Conservation (phyloP, 2,797 vertebrate species). For the Cryptoblepharus egeriae region DNA sequence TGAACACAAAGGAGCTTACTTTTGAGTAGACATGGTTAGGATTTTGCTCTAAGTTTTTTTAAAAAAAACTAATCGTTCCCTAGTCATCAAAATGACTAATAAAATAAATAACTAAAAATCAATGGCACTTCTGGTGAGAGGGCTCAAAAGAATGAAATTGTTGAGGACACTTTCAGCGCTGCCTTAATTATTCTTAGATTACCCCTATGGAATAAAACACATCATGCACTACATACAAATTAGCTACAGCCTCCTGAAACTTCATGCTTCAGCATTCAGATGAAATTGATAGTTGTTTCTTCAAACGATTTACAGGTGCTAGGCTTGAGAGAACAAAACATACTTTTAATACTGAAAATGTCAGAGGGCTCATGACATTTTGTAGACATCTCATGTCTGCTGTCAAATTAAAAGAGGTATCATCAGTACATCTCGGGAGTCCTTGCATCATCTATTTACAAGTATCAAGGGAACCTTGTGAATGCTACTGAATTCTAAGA, state of each 20-base stretch:
- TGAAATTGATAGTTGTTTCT: neutral
- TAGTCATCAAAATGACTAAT: neutral
- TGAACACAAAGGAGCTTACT: too few relatives aligned
- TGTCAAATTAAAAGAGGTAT: constrained; percentile 25
- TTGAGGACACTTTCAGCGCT: neutral
- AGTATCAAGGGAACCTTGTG: constrained; percentile 14
- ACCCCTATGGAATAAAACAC: neutral
- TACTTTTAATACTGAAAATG: constrained; percentile 7
- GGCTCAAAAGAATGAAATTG: constrained; percentile 9
- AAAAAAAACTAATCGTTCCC: neutral
- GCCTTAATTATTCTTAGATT: constrained; percentile 1
- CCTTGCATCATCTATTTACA: neutral
- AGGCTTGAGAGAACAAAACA: neutral
- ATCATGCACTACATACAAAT: neutral
- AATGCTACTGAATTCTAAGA: constrained; percentile 14
- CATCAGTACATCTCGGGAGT: constrained; percentile 15
- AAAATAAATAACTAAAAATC: neutral
- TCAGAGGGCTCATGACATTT: constrained; percentile 7
- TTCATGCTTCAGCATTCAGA: neutral
- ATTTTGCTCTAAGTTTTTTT: too few relatives aligned
- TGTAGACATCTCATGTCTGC: constrained; percentile 1
- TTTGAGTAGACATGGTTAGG: too few relatives aligned
- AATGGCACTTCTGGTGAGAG: neutral
- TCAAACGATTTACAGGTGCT: constrained; percentile 12
- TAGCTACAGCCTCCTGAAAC: neutral